Evolutionary conservation across 2,797 vertebrate genomes (phyloP), one percentile per base, ranked within the genome.

Genomic region (Ctenopoma multispine): DNA sequence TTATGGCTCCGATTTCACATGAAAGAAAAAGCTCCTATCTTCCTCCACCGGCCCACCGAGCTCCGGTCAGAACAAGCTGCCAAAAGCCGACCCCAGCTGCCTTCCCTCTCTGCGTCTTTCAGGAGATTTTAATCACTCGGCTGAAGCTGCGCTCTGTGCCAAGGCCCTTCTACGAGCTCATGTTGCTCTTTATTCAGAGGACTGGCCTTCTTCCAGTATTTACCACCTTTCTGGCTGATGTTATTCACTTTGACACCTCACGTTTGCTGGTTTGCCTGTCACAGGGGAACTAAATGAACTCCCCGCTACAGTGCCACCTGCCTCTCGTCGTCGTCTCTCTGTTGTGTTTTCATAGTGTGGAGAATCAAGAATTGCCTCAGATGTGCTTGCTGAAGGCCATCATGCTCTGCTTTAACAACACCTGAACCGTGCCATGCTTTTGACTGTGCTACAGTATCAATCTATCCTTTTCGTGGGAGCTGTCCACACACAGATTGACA

Each of bases 51-150:
- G 55, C 76, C 68, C 41, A 41, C 58, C 4, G 9, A 74, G 73
- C 74, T 75, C 69, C 23, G 40, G 79, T 65, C 69, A 73, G 58
- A 83, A 67, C 48, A 65, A 75, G 81, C 79, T 90, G 93, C 88
- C 87, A 84, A 85, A 82, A 78, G 63, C 58, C 23, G 44, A 79
- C 63, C 80, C 83, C 88, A 77, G 81, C 89, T 92, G 90, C 90
- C 90, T 91, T 89, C 85, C 84, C 79, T 71, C 77, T 73, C 79
- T 29, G 72, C 77, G 78, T 89, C 72, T 77, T 72, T 80, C 72
- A 79, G 85, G 83, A 84, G 84, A 65, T 72, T 78, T 61, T 47
- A 65, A 65, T 69, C 69, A 51, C 60, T 74, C 12, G 44, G 57
- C 72, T 49, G 60, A 76, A 67, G 69, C 76, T 74, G 69, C 73